Evolutionary conservation across 2,888 invertebrate genomes (phyloP).

Genomic region (Pherbina coryleti): DNA sequence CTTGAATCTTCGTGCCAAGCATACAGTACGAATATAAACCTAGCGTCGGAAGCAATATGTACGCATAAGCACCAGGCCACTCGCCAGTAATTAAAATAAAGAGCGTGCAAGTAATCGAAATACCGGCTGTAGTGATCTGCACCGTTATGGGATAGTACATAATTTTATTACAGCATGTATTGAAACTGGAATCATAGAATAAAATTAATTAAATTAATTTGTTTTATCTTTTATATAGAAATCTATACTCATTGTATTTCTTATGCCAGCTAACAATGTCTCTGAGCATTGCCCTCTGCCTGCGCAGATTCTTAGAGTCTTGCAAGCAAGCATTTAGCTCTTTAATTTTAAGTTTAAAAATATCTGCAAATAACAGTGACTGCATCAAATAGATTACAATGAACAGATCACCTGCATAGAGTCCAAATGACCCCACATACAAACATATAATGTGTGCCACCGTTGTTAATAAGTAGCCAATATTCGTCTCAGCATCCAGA

Average conservation of each 20-base stretch:
- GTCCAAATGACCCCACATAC: conserved; percentile 36
- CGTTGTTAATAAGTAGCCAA: conserved; percentile 27
- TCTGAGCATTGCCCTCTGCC: not conserved
- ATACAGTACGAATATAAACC: conserved; percentile 20
- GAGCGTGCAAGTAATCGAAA: conserved; percentile 22
- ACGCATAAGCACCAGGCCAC: conserved; percentile 23
- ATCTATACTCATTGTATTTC: conserved; percentile 13
- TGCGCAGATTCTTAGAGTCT: not conserved
- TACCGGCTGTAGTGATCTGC: conserved; percentile 26
- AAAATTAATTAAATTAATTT: not conserved
- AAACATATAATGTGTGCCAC: conserved; percentile 28
- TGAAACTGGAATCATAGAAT: conserved; percentile 44
- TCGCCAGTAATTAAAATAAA: conserved; percentile 9
- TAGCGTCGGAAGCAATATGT: not conserved
- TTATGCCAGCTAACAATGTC: conserved; percentile 25
- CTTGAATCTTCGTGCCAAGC: conserved; percentile 19
- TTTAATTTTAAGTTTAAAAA: conserved; percentile 22
- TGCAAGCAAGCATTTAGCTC: not conserved
- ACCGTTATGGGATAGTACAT: conserved; percentile 41
- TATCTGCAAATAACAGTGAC: conserved; percentile 4
- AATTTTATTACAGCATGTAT: conserved; percentile 47
- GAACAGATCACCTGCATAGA: conserved; percentile 40
- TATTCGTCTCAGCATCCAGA: conserved; percentile 15
- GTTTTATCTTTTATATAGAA: not conserved
- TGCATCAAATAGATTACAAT: conserved; percentile 29